Base-by-base conservation (phyloP, 2,113 vertebrate genomes). In the Mormoops blainvillei region DNA sequence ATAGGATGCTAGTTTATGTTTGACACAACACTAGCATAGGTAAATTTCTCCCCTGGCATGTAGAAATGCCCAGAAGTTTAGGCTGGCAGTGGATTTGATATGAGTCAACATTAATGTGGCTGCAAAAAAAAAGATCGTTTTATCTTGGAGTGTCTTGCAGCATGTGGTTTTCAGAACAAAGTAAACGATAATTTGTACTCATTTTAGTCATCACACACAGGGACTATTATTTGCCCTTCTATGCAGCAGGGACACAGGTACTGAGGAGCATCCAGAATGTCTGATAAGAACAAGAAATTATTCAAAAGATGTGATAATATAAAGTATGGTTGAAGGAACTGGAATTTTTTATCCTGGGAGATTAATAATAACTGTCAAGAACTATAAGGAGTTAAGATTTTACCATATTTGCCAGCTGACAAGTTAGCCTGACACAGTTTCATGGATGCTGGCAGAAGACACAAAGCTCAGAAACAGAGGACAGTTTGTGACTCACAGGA, bases 121-220 rank as follows among this genome's bases (percentile, higher is more conserved):
- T 41, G 4, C 36, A 45, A 54, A 61, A 84, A 77, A 52, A 83
- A 77, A 74, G 36, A 87, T 83, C 1, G 18, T 83, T 84, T 96
- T 48, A 50, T 87, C 28, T 38, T 80, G 54, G n/a, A 13, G 52
- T 91, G 19, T 6, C 24, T 50, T 73, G 45, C 1, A 84, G 19
- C 38, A 20, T 65, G 14, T 36, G 22, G 5, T 65, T 96, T 94
- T 97, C n/a, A 93, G 67, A 94, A 85, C 18, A 77, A 87, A 96
- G 70, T 63, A 41, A 95, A 54, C 24, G 63, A 74, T 58, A 38
- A 38, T 93, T 91, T 93, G 61, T 7, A 52, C 24, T 89, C 61
- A 19, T 95, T 87, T 92, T 52, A 94, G 38, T 67, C 83, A 94
- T 61, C 73, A 26, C 33, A 52, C 7, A 16, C 48, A 43, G 68